Evolutionary conservation across 1,140 invertebrate genomes (phyloP), one percentile per base, ranked within the genome.

Genomic region (Bombus turneri): DNA sequence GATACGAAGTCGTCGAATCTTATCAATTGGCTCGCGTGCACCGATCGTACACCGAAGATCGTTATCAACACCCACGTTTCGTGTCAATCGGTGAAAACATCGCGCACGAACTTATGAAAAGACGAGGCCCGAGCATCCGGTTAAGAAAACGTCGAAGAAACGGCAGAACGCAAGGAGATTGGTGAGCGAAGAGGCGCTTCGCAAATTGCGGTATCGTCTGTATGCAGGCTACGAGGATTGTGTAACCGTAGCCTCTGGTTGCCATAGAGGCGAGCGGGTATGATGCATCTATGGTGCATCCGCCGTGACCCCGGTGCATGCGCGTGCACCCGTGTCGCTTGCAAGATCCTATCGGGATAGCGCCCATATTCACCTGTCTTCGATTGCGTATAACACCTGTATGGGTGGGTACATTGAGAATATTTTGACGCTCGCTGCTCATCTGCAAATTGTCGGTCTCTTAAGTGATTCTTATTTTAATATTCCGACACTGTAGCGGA

Each of bases 301-400:
- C 78, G 85, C 84, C 88, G 88, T 89, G 88, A 89, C 87, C 88
- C 87, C 88, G 78, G 86, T 85, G 71, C 78, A 86, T 86, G 86
- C 86, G 47, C 81, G 64, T 81, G 81, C 81, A 87, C 86, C 72
- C 81, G 78, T 86, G 83, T 85, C 87, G 79, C 39, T 82, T 47
- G 68, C 57, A 41, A 83, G 88, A 89, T 89, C 59, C 64, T 73
- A 81, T 83, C 62, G 57, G 47, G 72, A 89, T 88, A 89, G 66
- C 77, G 25, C 28, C 66, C 62, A 77, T 86, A 86, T 77, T 69
- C 83, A 81, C 74, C 87, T 88, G 69, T 85, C 73, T 69, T 64
- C 66, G 75, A 84, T 84, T 72, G 83, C 76, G 28, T 79, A 72
- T 41, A 77, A 47, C 41, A 41, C n/a, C n/a, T 31, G 62, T 64